Evolutionary conservation across 1,140 invertebrate species (phyloP), one percentile per base, ranked within the genome.

Genomic region (Drosophila bocqueti): DNA sequence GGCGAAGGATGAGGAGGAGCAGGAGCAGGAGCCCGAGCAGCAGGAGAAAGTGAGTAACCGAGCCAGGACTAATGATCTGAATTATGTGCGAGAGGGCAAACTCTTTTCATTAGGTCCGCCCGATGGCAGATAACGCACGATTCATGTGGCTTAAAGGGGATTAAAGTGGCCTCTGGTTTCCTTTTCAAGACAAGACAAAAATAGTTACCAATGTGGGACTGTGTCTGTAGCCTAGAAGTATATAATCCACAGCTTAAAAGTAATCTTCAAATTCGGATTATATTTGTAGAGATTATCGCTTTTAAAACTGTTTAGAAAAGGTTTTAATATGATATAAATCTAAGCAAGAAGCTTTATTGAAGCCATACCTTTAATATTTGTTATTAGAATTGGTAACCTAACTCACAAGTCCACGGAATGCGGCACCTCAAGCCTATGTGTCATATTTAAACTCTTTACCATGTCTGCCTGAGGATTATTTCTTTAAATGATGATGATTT

Each of bases 41-140:
- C 31, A 54, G 38, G 60, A 43, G 46, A 65, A 73, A 83, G 72
- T 83, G 81, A 65, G 83, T 80, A 68, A 47, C 64, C 58, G 29
- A 29, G 66, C 16, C 50, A 62, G 43, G 40, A 57, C 50, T 76
- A 86, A 86, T 79, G 59, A 79, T 66, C 66, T 76, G 71, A 87
- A 81, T 87, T 89, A 86, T 76, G 75, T 40, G 72, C 40, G 45
- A 61, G 45, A 58, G 36, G 31, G 72, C 42, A 50, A 65, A 45
- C 66, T 67, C 67, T 80, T 83, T 69, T 71, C 77, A 68, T 67
- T 69, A 63, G 60, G 76, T 74, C 57, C 34, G 38, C 34, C 36
- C 40, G 79, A 76, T 87, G 83, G n/a, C 60, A 79, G 83, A 86
- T 86, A 86, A 66, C 40, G 76, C 66, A 79, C 76, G 71, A 73